Evolutionary conservation across 2,797 vertebrate species (phyloP).

Genomic region (Cossypha dichroa): DNA sequence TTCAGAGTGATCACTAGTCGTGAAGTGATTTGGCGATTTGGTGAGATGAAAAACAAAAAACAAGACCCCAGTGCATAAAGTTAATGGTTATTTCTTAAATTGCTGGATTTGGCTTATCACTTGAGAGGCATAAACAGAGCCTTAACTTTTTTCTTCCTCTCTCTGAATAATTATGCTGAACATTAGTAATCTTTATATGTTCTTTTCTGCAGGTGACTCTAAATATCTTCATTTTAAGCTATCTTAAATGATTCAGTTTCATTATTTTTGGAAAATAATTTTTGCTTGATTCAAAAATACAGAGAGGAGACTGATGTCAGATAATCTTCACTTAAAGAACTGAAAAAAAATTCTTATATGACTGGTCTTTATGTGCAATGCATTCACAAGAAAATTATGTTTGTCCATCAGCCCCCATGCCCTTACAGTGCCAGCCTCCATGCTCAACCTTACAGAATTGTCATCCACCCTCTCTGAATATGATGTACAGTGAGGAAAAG

Average conservation of each 20-base stretch:
- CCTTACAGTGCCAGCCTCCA: not conserved
- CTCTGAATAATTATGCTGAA: not conserved
- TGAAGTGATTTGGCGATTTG: not conserved
- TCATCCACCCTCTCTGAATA: not conserved
- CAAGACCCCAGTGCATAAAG: not conserved
- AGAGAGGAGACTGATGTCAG: not conserved
- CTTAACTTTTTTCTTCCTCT: not conserved
- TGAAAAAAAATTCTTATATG: not conserved
- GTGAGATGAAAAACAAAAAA: not conserved
- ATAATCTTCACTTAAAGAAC: not conserved
- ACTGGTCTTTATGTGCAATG: not conserved
- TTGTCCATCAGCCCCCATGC: not conserved
- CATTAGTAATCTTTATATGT: not conserved
- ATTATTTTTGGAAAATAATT: not conserved
- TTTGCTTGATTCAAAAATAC: not conserved
- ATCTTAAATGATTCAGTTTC: not conserved
- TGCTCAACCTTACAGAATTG: conserved; percentile 13
- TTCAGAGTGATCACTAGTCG: not conserved
- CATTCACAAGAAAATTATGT: not conserved
- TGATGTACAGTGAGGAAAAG: not conserved
- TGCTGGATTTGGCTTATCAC: not conserved
- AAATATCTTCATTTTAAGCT: not conserved
- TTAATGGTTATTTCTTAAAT: not conserved
- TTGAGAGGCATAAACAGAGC: not conserved
- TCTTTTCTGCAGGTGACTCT: not conserved